Base-by-base conservation (phyloP, 2,888 invertebrate species). In the Drosophila tripunctata region DNA sequence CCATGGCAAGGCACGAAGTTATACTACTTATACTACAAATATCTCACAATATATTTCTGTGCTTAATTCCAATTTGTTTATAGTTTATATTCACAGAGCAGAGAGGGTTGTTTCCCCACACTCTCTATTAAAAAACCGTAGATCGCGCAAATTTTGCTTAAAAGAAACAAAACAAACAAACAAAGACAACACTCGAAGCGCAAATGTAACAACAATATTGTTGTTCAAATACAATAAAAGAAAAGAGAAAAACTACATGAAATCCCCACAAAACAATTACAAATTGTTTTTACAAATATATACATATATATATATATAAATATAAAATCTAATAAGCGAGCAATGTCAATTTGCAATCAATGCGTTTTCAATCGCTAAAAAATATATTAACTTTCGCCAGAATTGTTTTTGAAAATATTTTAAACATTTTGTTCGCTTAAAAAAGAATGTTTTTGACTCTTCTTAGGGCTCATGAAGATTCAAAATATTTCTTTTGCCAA, bases 401-500 rank as follows among this genome's bases (percentile, higher is more conserved):
- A 19, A 52, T 67, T 57, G 8, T 48, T 52, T 75, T 44, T 2
- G 1, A 15, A n/a, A 12, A 38, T 47, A n/a, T 4, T 52, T 15
- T 10, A 61, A 8, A 14, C 44, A 15, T 60, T 52, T 10, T 27
- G 52, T 71, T 61, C 3, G 1, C 38, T 62, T 58, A 19, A 71
- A 87, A 89, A 89, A 89, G 84, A 68, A 75, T 77, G 63, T 57
- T 76, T 89, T 88, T 85, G 89, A 74, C 71, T 86, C 87, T 89
- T 87, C 88, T 77, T 81, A 81, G 90, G 90, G 90, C 90, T 90
- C 90, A 90, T 88, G 88, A 84, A 88, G 89, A 82, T 74, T 86
- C 88, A 85, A 89, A 85, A 79, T 75, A 81, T 84, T 78, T 89
- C 88, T 90, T 89, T 89, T 84, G 75, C 33, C 47, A 68, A 60